Conservation (phyloP, 2,797 vertebrate species). For the Sarcophilus harrisii region DNA sequence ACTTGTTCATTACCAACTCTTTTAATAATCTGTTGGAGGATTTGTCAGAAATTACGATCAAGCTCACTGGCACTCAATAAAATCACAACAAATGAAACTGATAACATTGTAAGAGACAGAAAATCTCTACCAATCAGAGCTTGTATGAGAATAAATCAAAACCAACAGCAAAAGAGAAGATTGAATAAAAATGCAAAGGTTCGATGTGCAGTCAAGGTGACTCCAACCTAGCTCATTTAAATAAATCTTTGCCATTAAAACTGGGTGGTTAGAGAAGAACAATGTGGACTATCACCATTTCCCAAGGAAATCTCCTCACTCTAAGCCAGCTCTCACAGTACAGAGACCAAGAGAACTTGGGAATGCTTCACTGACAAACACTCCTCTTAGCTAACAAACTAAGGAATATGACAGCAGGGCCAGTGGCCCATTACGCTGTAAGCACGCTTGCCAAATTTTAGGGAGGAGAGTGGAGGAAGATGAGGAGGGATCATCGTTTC, state of each 20-base stretch:
- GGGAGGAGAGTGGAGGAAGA: neutral
- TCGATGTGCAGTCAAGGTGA: neutral
- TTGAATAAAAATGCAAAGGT: neutral
- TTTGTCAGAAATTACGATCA: neutral
- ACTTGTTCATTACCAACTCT: neutral
- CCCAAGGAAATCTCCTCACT: neutral
- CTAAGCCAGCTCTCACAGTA: neutral
- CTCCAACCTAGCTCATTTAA: neutral
- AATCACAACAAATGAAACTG: neutral
- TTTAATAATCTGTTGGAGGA: neutral
- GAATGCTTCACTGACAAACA: no score
- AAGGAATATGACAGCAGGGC: neutral
- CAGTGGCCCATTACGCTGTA: neutral
- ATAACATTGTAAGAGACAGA: neutral
- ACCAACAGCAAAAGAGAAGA: neutral
- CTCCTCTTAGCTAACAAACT: neutral
- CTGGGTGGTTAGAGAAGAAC: neutral
- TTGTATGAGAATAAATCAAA: neutral
- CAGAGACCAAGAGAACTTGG: neutral
- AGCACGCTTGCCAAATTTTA: neutral
- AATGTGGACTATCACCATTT: neutral
- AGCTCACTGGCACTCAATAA: neutral
- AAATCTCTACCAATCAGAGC: neutral
- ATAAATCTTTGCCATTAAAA: neutral
- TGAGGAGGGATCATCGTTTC: neutral